Evolutionary conservation across 2,113 vertebrate species (phyloP).

Genomic region (Tyrannus savana): DNA sequence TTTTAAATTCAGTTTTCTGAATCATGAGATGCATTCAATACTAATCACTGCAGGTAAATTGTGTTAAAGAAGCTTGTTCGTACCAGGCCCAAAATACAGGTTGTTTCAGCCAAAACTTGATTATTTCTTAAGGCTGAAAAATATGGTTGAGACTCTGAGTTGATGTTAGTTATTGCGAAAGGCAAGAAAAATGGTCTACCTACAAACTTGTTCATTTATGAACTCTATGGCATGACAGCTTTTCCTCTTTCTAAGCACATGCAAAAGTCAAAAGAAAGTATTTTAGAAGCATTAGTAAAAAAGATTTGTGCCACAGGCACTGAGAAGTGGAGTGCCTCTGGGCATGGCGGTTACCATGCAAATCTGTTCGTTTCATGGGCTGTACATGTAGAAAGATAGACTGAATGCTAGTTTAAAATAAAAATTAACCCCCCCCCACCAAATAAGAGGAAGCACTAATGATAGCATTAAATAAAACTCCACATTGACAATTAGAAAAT

Average conservation of each 20-base stretch:
- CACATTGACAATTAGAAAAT: neutral
- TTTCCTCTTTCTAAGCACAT: neutral
- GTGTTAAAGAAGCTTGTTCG: neutral
- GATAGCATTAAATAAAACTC: neutral
- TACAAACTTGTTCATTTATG: neutral
- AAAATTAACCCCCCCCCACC: neutral
- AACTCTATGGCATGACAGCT: neutral
- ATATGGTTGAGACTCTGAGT: neutral
- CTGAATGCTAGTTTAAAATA: neutral
- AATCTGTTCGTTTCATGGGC: neutral
- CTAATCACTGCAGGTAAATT: neutral
- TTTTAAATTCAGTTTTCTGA: neutral
- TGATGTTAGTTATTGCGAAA: neutral
- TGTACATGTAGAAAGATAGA: fast-evolving
- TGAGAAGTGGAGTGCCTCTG: neutral
- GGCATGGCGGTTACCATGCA: no score
- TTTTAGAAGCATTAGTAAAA: neutral
- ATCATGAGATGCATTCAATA: neutral
- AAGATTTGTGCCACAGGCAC: neutral
- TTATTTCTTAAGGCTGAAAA: neutral
- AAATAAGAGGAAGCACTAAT: neutral
- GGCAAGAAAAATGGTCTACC: neutral
- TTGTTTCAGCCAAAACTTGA: neutral
- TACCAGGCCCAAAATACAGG: neutral
- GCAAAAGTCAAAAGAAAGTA: neutral